Percentiles rank a stretch among this genome's conserved stretches.
phyloP scores from a whole-genome alignment of 2,113 vertebrate genomes.

The Tragelaphus scriptus region DNA sequence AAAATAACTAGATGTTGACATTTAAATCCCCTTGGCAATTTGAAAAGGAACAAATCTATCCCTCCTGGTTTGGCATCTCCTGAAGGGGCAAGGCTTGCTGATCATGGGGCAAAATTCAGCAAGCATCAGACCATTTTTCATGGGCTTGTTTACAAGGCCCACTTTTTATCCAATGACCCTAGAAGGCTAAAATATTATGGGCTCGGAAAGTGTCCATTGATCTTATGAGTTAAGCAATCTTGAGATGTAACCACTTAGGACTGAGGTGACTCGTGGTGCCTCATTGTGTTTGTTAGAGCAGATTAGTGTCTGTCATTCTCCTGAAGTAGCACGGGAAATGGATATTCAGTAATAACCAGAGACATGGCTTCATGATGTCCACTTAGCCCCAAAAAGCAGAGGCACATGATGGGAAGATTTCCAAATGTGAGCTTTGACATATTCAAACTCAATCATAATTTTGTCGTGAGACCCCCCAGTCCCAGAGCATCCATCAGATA shows the following conservation, averaged over 20 bases:
- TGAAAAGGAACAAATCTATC: not conserved
- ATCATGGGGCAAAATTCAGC: not conserved
- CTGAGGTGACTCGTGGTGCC: not conserved
- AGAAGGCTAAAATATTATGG: not conserved
- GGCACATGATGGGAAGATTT: not conserved
- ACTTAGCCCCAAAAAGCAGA: not conserved
- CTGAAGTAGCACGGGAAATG: not conserved
- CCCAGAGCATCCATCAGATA: not conserved
- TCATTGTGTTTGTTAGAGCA: not conserved
- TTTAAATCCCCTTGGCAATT: not conserved
- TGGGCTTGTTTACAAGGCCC: not conserved
- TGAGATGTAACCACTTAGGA: not conserved
- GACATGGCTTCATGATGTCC: not conserved
- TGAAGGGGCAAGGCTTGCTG: not conserved
- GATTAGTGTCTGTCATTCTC: not conserved
- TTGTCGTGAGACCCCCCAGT: not conserved
- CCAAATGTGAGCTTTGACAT: not conserved
- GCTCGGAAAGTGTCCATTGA: not conserved
- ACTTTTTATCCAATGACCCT: not conserved
- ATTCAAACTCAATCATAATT: not conserved
- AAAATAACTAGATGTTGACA: not conserved
- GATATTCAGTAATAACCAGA: not conserved
- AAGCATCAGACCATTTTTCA: not conserved
- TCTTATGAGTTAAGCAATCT: not conserved
- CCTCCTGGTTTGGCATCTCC: not conserved